phyloP scores from a whole-genome alignment of 2,797 vertebrate genomes.

The Huso huso region DNA sequence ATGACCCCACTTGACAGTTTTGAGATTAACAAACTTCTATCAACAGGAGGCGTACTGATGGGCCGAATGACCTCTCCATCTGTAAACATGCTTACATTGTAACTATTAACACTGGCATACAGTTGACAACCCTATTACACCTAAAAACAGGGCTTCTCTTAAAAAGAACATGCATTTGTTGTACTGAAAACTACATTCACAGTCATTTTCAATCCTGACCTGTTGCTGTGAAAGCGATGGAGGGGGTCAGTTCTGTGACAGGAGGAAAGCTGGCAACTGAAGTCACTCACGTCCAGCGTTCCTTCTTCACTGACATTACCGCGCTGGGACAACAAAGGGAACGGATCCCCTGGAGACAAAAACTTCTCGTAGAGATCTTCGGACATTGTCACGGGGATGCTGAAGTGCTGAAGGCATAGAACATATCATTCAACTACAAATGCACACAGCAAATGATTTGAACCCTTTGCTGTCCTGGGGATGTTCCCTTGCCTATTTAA shows the following conservation, averaged over 20 bases:
- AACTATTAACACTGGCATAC: too few relatives aligned
- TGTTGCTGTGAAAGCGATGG: conserved; percentile 88
- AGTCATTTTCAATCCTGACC: conserved; percentile 41
- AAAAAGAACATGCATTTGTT: too few relatives aligned
- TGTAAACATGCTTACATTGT: too few relatives aligned
- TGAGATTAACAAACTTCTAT: too few relatives aligned
- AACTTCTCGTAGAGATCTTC: conserved; percentile 89
- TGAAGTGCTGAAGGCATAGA: not conserved
- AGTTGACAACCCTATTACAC: too few relatives aligned
- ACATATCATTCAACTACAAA: not conserved
- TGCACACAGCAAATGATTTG: not conserved
- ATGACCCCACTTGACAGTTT: too few relatives aligned
- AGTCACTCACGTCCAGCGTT: conserved; percentile 87
- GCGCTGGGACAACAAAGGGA: conserved; percentile 76
- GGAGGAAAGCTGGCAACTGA: conserved; percentile 87
- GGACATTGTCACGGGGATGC: conserved; percentile 49
- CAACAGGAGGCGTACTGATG: too few relatives aligned
- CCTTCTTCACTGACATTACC: conserved; percentile 83
- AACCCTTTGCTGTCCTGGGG: not conserved
- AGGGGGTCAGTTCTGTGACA: conserved; percentile 91
- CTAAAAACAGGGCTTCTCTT: too few relatives aligned
- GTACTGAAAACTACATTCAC: too few relatives aligned
- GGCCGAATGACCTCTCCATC: too few relatives aligned
- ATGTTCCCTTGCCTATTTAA: too few relatives aligned
- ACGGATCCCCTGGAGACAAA: conserved; percentile 85